These are phyloP conservation scores for Sphyrna mokarran DNA, from an alignment of 2,113 vertebrate species.

Conservation along the genomic window DNA sequence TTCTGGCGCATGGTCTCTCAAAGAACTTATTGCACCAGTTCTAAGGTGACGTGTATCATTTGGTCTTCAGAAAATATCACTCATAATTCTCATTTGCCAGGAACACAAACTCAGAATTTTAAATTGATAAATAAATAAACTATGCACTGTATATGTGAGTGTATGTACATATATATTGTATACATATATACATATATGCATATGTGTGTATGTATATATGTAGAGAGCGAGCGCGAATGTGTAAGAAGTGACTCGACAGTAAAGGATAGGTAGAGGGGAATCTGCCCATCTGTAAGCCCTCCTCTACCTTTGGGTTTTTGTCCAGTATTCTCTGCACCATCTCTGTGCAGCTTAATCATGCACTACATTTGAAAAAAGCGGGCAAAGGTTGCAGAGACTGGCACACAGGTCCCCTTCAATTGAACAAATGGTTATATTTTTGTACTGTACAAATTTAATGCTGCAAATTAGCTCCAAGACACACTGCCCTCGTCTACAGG, in stretches of 20 bases:
- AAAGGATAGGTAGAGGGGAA: neutral
- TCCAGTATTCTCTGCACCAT: neutral
- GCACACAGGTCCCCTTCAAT: neutral
- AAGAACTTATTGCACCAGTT: neutral
- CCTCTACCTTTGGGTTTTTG: neutral
- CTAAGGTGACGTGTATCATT: neutral
- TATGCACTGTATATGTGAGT: conserved; percentile 22
- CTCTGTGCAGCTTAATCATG: neutral
- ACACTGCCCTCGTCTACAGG: neutral
- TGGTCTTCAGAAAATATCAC: neutral
- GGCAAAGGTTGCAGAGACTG: neutral
- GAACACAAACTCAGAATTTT: neutral
- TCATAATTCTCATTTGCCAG: neutral
- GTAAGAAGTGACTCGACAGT: neutral
- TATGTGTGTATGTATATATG: neutral
- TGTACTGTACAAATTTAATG: neutral
- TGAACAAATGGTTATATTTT: conserved; percentile 26
- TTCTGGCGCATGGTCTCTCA: neutral
- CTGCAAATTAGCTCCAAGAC: neutral
- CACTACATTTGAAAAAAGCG: neutral
- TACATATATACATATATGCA: neutral
- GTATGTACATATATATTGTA: neutral
- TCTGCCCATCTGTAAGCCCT: neutral
- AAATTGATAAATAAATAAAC: conserved; percentile 14
- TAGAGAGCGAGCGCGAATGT: neutral